phyloP scores from a whole-genome alignment of 2,888 invertebrate genomes.

The Allolobophora icterica region DNA sequence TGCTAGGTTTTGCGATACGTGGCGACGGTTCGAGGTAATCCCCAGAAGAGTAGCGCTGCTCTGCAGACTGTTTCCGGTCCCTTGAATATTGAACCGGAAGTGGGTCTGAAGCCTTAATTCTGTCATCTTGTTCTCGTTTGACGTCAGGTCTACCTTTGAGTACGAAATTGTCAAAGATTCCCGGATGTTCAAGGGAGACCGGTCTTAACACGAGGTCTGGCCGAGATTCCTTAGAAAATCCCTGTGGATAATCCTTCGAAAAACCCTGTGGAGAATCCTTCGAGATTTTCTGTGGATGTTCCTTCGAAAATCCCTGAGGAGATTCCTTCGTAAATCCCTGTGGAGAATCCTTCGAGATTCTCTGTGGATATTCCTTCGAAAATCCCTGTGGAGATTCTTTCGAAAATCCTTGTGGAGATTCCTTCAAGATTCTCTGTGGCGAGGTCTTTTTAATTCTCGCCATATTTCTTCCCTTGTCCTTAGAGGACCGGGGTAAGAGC shows the following conservation, averaged over 20 bases:
- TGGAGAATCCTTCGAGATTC: background rate
- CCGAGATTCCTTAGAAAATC: background rate
- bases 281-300: background rate
- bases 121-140: background rate
- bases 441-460: background rate
- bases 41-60: background rate
- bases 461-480: background rate
- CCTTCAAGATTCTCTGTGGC: background rate
- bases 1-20: background rate
- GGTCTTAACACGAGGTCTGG: background rate
- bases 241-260: background rate
- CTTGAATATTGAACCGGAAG: background rate
- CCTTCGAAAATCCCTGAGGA: too few species aligned
- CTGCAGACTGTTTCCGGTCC: background rate
- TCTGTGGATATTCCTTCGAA: background rate
- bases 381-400: background rate
- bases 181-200: background rate
- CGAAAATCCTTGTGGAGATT: background rate
- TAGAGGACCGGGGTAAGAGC: background rate
- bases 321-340: too few species aligned
- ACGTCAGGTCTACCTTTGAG: background rate
- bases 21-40: conserved; percentile 11
- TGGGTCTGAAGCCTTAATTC: background rate
- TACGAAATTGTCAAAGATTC: conserved; percentile 20
- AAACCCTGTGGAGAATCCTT: background rate